A percentile compares a stretch with the other conserved stretches of the same genome.
These are phyloP conservation scores for Cryptophagus acutangulus DNA, from an alignment of 2,888 invertebrate species.

Conservation along the genomic window DNA sequence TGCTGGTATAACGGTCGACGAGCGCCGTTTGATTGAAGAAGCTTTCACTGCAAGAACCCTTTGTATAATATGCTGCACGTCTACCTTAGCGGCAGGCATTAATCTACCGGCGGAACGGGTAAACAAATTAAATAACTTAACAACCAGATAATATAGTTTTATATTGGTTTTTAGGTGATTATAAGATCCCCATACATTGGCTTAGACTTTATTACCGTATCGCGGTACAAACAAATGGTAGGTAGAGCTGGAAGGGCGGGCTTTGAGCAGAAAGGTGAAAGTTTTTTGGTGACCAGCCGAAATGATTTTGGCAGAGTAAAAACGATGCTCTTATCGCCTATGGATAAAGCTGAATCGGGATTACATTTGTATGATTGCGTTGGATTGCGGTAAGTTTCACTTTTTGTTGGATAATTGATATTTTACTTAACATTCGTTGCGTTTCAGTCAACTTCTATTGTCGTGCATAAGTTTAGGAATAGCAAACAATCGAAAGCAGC, in stretches of 20 bases:
- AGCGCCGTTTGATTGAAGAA: conserved; percentile 78
- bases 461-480: conserved; percentile 64
- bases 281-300: conserved; percentile 72
- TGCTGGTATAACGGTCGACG: conserved; percentile 79
- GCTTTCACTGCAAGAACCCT: conserved; percentile 78
- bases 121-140: too few species aligned
- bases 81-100: conserved; percentile 95
- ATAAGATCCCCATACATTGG: conserved; percentile 67
- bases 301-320: conserved; percentile 57
- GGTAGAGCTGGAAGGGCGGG: conserved; percentile 93
- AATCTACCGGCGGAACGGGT: conserved; percentile 91
- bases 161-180: too few species aligned
- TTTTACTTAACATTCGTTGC: too few species aligned
- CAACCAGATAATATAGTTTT: too few species aligned
- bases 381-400: conserved; percentile 52
- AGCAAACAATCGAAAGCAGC: conserved; percentile 56
- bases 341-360: conserved; percentile 63
- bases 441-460: conserved; percentile 57
- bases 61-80: conserved; percentile 88
- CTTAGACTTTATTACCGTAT: conserved; percentile 37
- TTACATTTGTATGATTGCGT: conserved; percentile 52
- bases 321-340: conserved; percentile 57
- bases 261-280: conserved; percentile 75
- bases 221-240: conserved; percentile 91
- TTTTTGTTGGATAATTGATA: too few species aligned